A percentile compares a stretch with the other conserved stretches of the same genome.
Conservation (phyloP, 2,113 vertebrate genomes). For the Oreochromis niloticus region DNA sequence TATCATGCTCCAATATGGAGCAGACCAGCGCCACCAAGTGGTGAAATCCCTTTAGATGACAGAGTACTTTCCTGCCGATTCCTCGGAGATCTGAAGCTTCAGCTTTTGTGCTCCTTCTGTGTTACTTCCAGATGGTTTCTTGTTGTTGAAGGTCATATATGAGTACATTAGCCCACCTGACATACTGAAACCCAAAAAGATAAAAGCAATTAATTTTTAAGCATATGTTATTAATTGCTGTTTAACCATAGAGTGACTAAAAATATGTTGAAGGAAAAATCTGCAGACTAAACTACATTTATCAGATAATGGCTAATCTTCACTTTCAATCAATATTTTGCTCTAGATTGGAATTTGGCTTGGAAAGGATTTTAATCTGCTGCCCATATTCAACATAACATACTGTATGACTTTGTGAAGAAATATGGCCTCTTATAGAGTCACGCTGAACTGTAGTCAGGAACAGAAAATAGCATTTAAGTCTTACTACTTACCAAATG, state of each 20-base stretch:
- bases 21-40: constrained; percentile 9
- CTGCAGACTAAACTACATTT: not conserved
- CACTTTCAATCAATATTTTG: not conserved
- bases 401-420: not conserved
- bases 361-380: not conserved
- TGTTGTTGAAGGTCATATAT: constrained; percentile 72
- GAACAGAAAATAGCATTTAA: not conserved
- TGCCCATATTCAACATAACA: not conserved
- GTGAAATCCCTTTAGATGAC: not conserved
- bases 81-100: not conserved
- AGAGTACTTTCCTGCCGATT: not conserved
- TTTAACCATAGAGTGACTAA: not conserved
- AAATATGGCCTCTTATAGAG: not conserved
- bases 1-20: constrained; percentile 53
- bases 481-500: constrained; percentile 81
- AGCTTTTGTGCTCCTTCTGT: not conserved
- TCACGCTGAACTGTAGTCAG: not conserved
- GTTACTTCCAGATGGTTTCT: not conserved
- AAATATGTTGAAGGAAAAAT: not conserved
- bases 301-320: not conserved
- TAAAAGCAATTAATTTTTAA: not conserved
- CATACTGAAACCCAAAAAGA: constrained; percentile 72
- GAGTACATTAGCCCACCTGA: constrained; percentile 84
- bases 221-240: not conserved
- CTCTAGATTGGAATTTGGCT: not conserved